These are phyloP conservation scores for Taeniopygia guttata DNA, from an alignment of 2,797 vertebrate species.

Conservation along the genomic window DNA sequence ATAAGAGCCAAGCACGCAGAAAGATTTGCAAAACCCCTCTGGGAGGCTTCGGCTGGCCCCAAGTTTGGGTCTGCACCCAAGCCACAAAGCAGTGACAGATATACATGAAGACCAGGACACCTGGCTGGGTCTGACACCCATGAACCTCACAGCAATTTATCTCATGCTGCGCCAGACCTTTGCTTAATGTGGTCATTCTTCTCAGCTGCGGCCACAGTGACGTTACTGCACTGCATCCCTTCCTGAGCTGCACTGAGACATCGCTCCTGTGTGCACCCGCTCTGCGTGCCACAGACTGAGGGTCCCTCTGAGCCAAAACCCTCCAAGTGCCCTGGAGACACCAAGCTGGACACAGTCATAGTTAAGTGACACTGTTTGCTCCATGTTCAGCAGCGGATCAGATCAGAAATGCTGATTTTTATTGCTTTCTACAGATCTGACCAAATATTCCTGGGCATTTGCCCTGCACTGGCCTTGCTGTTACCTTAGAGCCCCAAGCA, in stretches of 20 bases:
- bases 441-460: not conserved
- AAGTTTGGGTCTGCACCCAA: not conserved
- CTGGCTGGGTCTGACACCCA: not conserved
- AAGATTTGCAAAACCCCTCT: not conserved
- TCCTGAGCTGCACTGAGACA: accelerated
- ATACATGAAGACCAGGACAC: not conserved
- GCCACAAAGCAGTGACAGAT: conserved; percentile 1
- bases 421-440: not conserved
- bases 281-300: not conserved
- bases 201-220: not conserved
- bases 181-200: conserved; percentile 26
- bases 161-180: conserved; percentile 25
- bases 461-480: not conserved
- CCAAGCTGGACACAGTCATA: not conserved
- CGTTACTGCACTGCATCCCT: not conserved
- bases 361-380: not conserved
- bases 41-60: no score
- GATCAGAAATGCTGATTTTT: not conserved
- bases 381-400: accelerated
- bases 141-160: conserved; percentile 2
- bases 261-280: not conserved
- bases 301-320: not conserved
- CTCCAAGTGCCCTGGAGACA: not conserved
- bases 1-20: not conserved
- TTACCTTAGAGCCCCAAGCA: not conserved